Evolutionary conservation across 2,113 vertebrate genomes (phyloP), one percentile per base, ranked within the genome.

Genomic region (Cavia porcellus): DNA sequence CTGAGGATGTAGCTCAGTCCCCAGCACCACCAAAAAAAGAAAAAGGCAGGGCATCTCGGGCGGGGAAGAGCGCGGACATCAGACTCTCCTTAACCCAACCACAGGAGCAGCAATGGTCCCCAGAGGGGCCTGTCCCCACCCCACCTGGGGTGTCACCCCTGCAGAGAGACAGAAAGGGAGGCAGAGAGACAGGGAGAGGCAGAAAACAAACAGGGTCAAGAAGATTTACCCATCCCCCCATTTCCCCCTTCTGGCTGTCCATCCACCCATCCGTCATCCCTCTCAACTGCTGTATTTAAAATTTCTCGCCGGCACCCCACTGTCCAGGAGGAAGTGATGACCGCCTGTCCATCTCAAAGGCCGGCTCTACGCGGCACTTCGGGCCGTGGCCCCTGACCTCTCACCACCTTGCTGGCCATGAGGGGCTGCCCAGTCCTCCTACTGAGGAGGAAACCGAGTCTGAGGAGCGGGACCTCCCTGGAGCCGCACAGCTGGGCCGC

Each of bases 71-170:
- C 89, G 10, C 28, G 62, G 19, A 79, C 8, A 13, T 0, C 15
- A n/a, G 80, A 14, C 12, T 12, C 11, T 8, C 17, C 17, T 75
- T 0, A 0, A 1, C 50, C 10, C n/a, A 25, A 6, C 0, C 0
- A 5, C 25, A 0, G 7, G 19, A 59, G 45, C 66, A 24, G 28
- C 55, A 66, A 14, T 35, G 6, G 9, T n/a, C 35, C 6, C 14
- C 8, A 13, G 55, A n/a, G 89, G 62, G 32, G 12, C 20, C 47
- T 47, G 77, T 68, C 14, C 47, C 77, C 22, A 28, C 8, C 0
- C 12, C 24, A 20, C n/a, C 79, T 32, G 17, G 42, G 62, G 55
- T 12, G 4, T 74, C 50, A 24, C 9, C 38, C 38, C 38, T 38
- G 38, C 38, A 38, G 38, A 38, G 38, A 38, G 38, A 38, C 38